A percentile compares a stretch with the other conserved stretches of the same genome.
These are phyloP conservation scores for Pachyramphus minor DNA, from an alignment of 2,113 vertebrate genomes.

Conservation along the genomic window DNA sequence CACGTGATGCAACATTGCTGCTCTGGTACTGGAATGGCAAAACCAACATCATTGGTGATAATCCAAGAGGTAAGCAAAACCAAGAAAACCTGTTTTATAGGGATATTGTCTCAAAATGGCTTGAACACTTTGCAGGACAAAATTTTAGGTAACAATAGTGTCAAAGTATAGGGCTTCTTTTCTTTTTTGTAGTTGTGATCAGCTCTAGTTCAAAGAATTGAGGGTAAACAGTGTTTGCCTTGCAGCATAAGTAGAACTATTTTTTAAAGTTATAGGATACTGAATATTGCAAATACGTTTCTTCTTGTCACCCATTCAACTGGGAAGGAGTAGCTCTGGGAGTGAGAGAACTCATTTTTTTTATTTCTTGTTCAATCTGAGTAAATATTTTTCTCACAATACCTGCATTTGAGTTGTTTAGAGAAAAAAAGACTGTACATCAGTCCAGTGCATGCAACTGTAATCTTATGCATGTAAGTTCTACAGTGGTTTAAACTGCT, in stretches of 20 bases:
- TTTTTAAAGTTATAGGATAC: neutral
- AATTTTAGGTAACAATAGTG: neutral
- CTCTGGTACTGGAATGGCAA: slow-evolving; percentile 99
- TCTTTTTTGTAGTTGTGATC: neutral
- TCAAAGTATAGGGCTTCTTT: neutral
- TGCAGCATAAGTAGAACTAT: neutral
- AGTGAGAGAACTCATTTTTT: neutral
- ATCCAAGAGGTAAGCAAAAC: slow-evolving; percentile 80
- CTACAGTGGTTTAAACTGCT: neutral
- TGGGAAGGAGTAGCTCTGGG: neutral
- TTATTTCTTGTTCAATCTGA: neutral
- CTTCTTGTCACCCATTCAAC: neutral
- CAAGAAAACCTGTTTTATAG: neutral
- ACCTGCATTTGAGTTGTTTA: neutral
- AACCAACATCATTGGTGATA: slow-evolving; percentile 87
- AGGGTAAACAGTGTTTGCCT: neutral
- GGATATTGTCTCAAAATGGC: neutral
- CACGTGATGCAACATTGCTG: slow-evolving; percentile 93
- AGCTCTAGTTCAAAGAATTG: neutral
- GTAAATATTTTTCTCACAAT: neutral
- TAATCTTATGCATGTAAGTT: neutral
- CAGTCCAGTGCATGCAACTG: neutral
- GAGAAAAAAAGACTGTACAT: neutral
- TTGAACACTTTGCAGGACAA: neutral
- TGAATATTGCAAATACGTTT: neutral